These are phyloP conservation scores for Lathronympha strigana DNA, from an alignment of 2,888 invertebrate species.

Conservation along the genomic window DNA sequence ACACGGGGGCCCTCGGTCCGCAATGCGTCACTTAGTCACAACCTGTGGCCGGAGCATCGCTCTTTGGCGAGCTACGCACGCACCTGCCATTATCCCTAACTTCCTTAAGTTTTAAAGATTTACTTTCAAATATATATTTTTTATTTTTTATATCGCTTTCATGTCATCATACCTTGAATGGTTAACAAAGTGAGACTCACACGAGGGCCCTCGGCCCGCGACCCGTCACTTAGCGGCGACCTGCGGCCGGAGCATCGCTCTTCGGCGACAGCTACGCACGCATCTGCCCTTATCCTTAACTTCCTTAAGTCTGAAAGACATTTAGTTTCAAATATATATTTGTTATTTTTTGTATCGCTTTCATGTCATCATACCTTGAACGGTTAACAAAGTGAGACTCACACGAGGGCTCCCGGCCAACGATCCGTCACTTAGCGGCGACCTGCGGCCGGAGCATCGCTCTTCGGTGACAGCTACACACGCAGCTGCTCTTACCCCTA, in stretches of 20 bases:
- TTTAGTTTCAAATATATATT: too few relatives aligned
- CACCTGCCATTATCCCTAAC: conserved; percentile 46
- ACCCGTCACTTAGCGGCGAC: conserved; percentile 48
- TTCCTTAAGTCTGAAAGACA: conserved; percentile 30
- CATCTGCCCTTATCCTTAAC: conserved; percentile 46
- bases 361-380: not conserved
- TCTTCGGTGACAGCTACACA: conserved; percentile 64
- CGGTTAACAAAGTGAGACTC: conserved; percentile 17
- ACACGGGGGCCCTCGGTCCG: not conserved
- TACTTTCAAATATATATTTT: too few relatives aligned
- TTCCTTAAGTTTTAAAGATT: conserved; percentile 11
- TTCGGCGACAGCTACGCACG: conserved; percentile 61
- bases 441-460: conserved; percentile 65
- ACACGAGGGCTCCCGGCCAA: not conserved
- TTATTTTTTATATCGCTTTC: too few relatives aligned
- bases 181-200: conserved; percentile 16
- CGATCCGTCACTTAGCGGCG: conserved; percentile 46
- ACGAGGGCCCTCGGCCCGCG: not conserved
- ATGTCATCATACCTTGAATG: not conserved
- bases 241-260: conserved; percentile 68
- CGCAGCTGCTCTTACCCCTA: conserved; percentile 46
- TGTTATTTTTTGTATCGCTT: too few relatives aligned
- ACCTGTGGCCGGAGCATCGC: conserved; percentile 65
- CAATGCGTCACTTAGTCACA: conserved; percentile 46
- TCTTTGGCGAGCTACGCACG: conserved; percentile 63